Evolutionary conservation across 2,113 vertebrate genomes (phyloP).

Genomic region (Gymnogyps californianus): DNA sequence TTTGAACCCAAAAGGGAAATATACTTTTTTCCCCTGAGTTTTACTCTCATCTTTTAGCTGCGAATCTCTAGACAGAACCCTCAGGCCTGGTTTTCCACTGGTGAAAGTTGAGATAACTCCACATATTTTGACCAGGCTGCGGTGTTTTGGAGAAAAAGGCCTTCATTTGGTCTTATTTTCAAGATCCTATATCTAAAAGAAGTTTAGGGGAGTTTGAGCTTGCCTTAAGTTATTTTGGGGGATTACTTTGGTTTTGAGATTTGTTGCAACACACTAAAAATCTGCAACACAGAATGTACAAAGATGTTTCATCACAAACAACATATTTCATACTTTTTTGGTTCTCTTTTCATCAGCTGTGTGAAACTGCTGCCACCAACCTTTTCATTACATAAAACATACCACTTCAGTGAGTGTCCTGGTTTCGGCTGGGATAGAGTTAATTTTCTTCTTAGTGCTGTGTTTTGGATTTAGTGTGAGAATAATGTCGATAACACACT

Average conservation of each 20-base stretch:
- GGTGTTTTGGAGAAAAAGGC: background rate
- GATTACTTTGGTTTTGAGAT: background rate
- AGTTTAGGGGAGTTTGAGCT: background rate
- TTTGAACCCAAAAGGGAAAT: background rate
- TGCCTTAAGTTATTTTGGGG: background rate
- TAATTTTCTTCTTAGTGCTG: too few relatives aligned
- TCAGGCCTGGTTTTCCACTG: background rate
- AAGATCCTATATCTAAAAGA: background rate
- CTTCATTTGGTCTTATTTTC: background rate
- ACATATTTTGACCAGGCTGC: background rate
- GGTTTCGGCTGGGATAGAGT: too few relatives aligned
- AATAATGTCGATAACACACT: too few relatives aligned
- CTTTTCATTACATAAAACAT: background rate
- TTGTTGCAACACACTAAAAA: background rate
- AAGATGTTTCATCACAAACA: background rate
- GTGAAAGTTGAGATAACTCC: background rate
- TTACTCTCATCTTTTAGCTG: background rate
- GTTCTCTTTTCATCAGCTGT: background rate
- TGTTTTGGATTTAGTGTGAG: too few relatives aligned
- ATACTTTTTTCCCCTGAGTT: background rate
- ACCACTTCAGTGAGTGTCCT: background rate
- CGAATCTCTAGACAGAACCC: background rate
- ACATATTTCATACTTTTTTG: background rate
- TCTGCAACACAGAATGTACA: background rate
- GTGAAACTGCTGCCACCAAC: background rate